Percentiles rank a stretch among this genome's conserved stretches.
These are phyloP conservation scores for Hesperia comma DNA, from an alignment of 2,888 invertebrate genomes.

Conservation along the genomic window DNA sequence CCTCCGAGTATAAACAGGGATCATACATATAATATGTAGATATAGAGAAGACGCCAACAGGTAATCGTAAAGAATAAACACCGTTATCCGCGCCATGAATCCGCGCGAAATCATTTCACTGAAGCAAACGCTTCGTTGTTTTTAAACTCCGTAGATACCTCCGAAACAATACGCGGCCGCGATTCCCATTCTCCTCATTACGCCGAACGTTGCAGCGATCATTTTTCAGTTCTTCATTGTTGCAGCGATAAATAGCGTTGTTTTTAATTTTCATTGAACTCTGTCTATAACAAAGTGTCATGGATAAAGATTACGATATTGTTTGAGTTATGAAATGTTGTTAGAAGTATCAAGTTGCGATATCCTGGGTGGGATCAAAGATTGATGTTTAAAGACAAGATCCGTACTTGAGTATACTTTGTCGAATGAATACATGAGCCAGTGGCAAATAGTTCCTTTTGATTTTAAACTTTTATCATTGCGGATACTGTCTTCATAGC, in stretches of 20 bases:
- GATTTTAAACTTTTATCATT: too few relatives aligned
- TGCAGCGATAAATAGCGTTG: conserved; percentile 24
- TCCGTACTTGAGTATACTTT: too few relatives aligned
- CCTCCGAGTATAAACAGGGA: too few relatives aligned
- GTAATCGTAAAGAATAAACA: conserved; percentile 11
- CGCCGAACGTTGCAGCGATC: conserved; percentile 25
- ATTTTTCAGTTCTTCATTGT: conserved; percentile 33
- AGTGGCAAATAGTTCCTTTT: too few relatives aligned
- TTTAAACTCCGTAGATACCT: conserved; percentile 11
- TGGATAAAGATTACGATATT: conserved; percentile 4
- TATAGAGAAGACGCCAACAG: too few relatives aligned
- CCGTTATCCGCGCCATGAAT: conserved; percentile 3
- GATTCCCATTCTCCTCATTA: conserved; percentile 28
- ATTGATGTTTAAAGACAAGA: too few relatives aligned
- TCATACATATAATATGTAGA: too few relatives aligned
- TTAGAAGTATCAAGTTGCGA: too few relatives aligned
- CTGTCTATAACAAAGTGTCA: conserved; percentile 4
- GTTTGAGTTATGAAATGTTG: not conserved
- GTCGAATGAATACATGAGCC: too few relatives aligned
- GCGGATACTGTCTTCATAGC: too few relatives aligned
- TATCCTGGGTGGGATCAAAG: too few relatives aligned
- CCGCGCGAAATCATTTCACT: conserved; percentile 24
- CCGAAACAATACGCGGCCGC: conserved; percentile 30
- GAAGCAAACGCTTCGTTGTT: conserved; percentile 18
- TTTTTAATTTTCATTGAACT: conserved; percentile 29